Percentiles rank a stretch among this genome's conserved stretches.
Evolutionary conservation across 2,113 vertebrate genomes (phyloP).

Genomic region (Calyptomena viridis): DNA sequence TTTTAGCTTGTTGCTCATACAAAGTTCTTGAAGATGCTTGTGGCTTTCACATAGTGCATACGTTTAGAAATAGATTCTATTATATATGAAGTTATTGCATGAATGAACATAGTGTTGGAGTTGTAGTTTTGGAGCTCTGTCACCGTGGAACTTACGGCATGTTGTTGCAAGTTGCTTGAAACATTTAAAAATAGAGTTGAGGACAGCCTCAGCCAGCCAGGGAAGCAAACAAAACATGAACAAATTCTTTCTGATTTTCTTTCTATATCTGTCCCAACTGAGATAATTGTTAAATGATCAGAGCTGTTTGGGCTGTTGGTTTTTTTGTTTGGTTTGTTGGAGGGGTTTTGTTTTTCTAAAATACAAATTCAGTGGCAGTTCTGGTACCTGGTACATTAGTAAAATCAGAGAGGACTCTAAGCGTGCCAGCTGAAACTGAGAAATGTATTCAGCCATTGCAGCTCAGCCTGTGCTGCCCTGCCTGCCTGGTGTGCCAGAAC

Average conservation of each 20-base stretch:
- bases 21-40: neutral
- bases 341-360: neutral
- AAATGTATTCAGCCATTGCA: neutral
- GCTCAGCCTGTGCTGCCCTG: neutral
- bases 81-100: neutral
- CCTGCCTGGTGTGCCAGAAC: neutral
- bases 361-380: neutral
- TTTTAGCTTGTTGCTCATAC: neutral
- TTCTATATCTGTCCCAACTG: neutral
- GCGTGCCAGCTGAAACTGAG: neutral
- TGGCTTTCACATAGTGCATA: neutral
- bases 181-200: neutral
- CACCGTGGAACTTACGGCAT: neutral
- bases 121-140: neutral
- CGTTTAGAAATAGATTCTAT: neutral
- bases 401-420: neutral
- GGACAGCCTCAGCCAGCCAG: neutral
- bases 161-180: neutral
- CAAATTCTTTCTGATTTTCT: neutral
- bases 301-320: neutral
- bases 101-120: neutral
- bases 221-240: neutral
- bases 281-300: neutral
- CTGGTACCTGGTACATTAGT: neutral
- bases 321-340: neutral